phyloP scores from a whole-genome alignment of 2,113 vertebrate species.

The Brienomyrus longianalis region DNA sequence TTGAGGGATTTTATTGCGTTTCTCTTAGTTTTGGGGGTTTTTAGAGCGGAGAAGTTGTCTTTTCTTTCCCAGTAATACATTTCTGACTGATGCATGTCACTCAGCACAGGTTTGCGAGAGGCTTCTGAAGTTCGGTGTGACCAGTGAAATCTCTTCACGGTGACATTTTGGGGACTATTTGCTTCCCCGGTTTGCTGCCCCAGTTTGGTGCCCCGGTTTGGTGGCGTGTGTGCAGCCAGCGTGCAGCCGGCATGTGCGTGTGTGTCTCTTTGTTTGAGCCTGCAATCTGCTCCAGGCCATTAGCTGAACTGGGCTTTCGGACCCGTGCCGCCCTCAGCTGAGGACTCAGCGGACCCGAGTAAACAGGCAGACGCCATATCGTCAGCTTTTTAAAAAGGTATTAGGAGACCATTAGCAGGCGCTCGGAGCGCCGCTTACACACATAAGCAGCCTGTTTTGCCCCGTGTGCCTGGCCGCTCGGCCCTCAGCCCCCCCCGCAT shows the following conservation, averaged over 20 bases:
- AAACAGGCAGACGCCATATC: slow-evolving; percentile 20
- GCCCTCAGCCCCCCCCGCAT: neutral
- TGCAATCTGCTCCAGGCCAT: slow-evolving; percentile 38
- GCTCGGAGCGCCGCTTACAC: too few species aligned
- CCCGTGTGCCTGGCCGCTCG: neutral
- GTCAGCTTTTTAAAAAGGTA: slow-evolving; percentile 8
- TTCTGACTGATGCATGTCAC: neutral
- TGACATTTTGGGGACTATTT: neutral
- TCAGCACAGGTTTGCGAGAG: neutral
- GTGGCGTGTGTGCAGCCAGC: neutral
- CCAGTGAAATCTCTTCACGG: neutral
- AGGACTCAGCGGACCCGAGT: neutral
- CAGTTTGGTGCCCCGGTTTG: too few species aligned
- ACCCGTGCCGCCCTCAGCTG: neutral
- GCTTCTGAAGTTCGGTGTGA: neutral
- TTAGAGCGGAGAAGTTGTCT: neutral
- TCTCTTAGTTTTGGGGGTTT: neutral
- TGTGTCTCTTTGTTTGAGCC: slow-evolving; percentile 23
- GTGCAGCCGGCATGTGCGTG: neutral
- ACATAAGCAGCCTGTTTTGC: neutral
- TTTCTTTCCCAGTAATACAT: neutral
- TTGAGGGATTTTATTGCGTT: neutral
- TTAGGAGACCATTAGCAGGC: slow-evolving; percentile 24
- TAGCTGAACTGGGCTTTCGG: slow-evolving; percentile 27
- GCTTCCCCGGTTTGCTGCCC: too few species aligned